Evolutionary conservation across 1,140 invertebrate species (phyloP), one percentile per base, ranked within the genome.

Genomic region (Drosophila lacteicornis): DNA sequence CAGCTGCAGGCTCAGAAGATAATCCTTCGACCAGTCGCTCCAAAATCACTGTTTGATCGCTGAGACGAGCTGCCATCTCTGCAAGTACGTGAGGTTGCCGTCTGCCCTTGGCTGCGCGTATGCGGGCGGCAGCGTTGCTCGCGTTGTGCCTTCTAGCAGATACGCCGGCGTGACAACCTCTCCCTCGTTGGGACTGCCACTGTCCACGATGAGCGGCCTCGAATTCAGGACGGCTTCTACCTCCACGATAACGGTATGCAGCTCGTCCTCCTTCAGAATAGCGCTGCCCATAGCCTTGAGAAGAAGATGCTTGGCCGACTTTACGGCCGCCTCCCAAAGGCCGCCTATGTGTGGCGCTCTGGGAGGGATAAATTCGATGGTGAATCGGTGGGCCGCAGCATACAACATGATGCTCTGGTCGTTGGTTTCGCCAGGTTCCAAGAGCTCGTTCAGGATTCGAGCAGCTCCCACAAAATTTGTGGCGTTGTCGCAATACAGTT

Each of bases 31-130:
- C 7, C 27, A 51, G 5, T 30, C 4, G 27, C 49, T 51, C 49
- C 25, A 51, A 55, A 55, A 53, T 17, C 15, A 19, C 1, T 53
- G 15, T 33, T 19, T 36, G 51, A 53, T 53, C 2, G 30, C 30
- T 33, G 30, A 53, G n/a, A 53, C 17, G 19, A 19, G 17, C n/a
- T n/a, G n/a, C 17, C 51, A 53, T 45, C 17, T 45, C 43, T 45
- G 43, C 43, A 19, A 45, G 17, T 19, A 45, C 17, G 43, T 45
- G n/a, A 45, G n/a, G n/a, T 45, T 43, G 42, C 42, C 15, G 42
- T 43, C n/a, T 19, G 45, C 45, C 45, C 17, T 47, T 25, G 17
- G 45, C 11, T 47, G 17, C 36, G 36, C 11, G 36, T 11, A 38
- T 38, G 36, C 36, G 45, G 19, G 19, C 46, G 17, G 19, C 46